Base-by-base conservation (phyloP, 2,113 vertebrate genomes). In the Cairina moschata region DNA sequence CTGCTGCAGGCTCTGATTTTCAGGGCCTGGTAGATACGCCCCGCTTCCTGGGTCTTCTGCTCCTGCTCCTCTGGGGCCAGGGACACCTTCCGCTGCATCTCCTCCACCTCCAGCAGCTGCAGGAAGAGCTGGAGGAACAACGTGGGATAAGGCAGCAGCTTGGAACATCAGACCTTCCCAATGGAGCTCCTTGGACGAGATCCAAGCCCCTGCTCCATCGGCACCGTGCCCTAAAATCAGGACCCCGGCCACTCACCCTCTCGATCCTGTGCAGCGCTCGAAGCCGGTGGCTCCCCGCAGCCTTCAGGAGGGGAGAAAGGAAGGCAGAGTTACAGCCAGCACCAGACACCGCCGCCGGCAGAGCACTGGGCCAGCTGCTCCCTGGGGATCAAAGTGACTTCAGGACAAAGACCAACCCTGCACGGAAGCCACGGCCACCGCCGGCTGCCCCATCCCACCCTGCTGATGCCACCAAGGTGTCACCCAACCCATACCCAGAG, bases 61-160 rank as follows among this genome's bases (percentile, higher is more conserved):
- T 99, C 97, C 68, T 98, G 97, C 16, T 97, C 96, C 62, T 98
- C 98, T 4, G 84, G 89, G 23, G 96, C 50, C 7, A 95, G 66
- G 0, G 89, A 76, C 31, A 79, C 91, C 95, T 98, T 99, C 90
- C 96, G 90, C 81, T 98, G 97, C 1, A 62, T 65, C 77, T 99
- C 98, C 83, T 99, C 99, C 65, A 99, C 97, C 59, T 99, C 98
- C 74, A 99, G 86, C 92, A 99, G 92, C 88, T 97, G 97, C 77
- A 99, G 92, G 55, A 98, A 99, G 83, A 99, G 96, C 99, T 99
- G 42, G 32, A 74, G 59, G 60, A 93, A 56, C 0, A 1, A 8
- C 17, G 79, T 1, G 13, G 29, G 23, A 22, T 69, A 40, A 80
- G 38, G 34, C 55, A 31, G 66, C 50, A 84, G 69, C 62, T 58